Conservation (phyloP, 1,140 invertebrate genomes). For the Drosophila ironensis region DNA sequence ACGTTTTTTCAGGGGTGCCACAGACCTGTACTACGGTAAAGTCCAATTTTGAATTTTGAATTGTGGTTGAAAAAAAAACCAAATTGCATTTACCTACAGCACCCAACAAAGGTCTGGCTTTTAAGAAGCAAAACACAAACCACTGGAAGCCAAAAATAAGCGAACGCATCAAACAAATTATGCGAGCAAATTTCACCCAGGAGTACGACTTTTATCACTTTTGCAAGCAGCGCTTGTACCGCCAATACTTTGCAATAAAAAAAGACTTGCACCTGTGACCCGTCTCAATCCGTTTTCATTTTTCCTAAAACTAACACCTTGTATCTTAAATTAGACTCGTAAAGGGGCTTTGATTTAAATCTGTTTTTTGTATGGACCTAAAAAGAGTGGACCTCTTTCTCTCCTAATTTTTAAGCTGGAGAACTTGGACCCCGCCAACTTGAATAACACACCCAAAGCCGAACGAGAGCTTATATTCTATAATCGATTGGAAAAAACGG, state of each 20-base stretch:
- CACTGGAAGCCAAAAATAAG: conserved; percentile 62
- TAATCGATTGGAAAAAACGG: conserved; percentile 94
- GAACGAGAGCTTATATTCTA: conserved; percentile 87
- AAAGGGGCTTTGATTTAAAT: too few relatives aligned
- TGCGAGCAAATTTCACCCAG: conserved; percentile 54
- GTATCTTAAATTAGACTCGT: too few relatives aligned
- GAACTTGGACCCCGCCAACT: conserved; percentile 60
- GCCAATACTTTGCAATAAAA: conserved; percentile 64
- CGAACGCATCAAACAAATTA: conserved; percentile 39
- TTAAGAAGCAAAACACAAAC: conserved; percentile 39
- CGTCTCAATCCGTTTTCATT: neutral
- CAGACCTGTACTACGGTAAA: conserved; percentile 88
- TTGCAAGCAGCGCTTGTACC: conserved; percentile 66
- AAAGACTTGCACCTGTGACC: conserved; percentile 17
- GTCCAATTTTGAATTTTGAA: conserved; percentile 66
- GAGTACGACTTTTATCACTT: conserved; percentile 72
- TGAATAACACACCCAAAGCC: conserved; percentile 91
- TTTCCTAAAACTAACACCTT: too few relatives aligned
- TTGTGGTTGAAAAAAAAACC: neutral
- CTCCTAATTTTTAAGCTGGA: conserved; percentile 50
- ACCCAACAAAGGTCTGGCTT: conserved; percentile 26
- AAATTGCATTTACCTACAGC: conserved; percentile 19
- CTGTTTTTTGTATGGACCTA: neutral
- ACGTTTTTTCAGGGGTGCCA: conserved; percentile 89
- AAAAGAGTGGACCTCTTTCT: neutral